These are phyloP conservation scores for Solen grandis DNA, from an alignment of 1,140 invertebrate genomes.

Conservation along the genomic window DNA sequence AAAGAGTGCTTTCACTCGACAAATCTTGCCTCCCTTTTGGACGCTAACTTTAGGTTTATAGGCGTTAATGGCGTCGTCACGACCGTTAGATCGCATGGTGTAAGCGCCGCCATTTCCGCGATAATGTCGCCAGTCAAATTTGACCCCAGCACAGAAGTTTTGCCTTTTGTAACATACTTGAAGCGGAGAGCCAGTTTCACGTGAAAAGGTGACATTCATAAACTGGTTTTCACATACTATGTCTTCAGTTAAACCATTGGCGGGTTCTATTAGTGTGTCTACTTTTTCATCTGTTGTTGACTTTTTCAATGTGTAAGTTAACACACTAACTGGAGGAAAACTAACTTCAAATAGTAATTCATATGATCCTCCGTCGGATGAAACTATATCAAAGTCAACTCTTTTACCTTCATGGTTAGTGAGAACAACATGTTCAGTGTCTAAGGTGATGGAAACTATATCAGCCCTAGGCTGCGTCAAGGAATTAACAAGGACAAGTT, in stretches of 20 bases:
- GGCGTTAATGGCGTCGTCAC: not conserved
- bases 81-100: slow-evolving; percentile 15
- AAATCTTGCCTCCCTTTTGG: slow-evolving; percentile 4
- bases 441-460: slow-evolving; percentile 28
- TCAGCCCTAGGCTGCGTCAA: slow-evolving; percentile 37
- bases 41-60: not conserved
- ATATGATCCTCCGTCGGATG: not conserved
- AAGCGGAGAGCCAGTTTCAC: slow-evolving; percentile 17
- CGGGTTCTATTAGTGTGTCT: not conserved
- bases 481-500: slow-evolving; percentile 47
- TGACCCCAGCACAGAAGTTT: slow-evolving; percentile 16
- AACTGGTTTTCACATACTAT: slow-evolving; percentile 34
- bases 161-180: slow-evolving; percentile 32
- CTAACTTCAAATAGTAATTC: slow-evolving; percentile 35
- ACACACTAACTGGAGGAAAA: slow-evolving; percentile 34
- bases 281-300: no score
- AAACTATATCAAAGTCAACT: slow-evolving; percentile 4
- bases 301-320: slow-evolving; percentile 29
- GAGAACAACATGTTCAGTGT: slow-evolving; percentile 4
- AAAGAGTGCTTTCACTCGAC: slow-evolving; percentile 7
- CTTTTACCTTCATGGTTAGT: not conserved
- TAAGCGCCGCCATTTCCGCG: slow-evolving; percentile 31
- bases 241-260: not conserved
- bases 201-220: slow-evolving; percentile 50
- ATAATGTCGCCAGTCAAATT: slow-evolving; percentile 37